These are phyloP conservation scores for Esox masquinongy DNA, from an alignment of 2,797 vertebrate genomes.

Conservation along the genomic window DNA sequence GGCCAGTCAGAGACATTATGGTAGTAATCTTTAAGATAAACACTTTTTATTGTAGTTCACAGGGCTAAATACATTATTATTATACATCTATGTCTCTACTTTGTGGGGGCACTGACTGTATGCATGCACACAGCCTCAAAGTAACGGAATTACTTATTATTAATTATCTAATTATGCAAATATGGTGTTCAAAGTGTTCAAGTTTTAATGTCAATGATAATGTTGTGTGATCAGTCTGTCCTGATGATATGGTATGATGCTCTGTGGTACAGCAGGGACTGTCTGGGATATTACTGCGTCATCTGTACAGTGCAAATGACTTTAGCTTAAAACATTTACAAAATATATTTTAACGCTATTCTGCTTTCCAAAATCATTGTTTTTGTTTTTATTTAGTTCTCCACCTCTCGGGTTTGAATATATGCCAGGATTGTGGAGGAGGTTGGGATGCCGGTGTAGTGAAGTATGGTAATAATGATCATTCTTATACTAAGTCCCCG, in stretches of 20 bases:
- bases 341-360: slow-evolving; percentile 18
- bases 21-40: neutral
- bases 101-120: slow-evolving; percentile 58
- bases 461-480: neutral
- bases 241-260: neutral
- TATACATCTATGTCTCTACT: slow-evolving; percentile 43
- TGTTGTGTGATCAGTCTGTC: slow-evolving; percentile 40
- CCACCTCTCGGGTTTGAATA: neutral
- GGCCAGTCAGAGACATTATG: neutral
- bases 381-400: neutral
- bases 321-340: slow-evolving; percentile 12
- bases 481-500: neutral
- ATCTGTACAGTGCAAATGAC: slow-evolving; percentile 20
- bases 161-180: slow-evolving; percentile 77
- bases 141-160: slow-evolving; percentile 31
- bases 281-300: neutral
- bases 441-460: neutral
- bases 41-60: slow-evolving; percentile 36
- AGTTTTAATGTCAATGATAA: slow-evolving; percentile 46
- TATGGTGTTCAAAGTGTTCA: slow-evolving; percentile 68
- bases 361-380: neutral
- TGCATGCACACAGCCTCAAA: slow-evolving; percentile 56
- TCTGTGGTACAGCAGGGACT: neutral
- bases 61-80: slow-evolving; percentile 51
- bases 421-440: neutral